phyloP scores from a whole-genome alignment of 2,888 invertebrate genomes.

The Chymomyza caudatula region DNA sequence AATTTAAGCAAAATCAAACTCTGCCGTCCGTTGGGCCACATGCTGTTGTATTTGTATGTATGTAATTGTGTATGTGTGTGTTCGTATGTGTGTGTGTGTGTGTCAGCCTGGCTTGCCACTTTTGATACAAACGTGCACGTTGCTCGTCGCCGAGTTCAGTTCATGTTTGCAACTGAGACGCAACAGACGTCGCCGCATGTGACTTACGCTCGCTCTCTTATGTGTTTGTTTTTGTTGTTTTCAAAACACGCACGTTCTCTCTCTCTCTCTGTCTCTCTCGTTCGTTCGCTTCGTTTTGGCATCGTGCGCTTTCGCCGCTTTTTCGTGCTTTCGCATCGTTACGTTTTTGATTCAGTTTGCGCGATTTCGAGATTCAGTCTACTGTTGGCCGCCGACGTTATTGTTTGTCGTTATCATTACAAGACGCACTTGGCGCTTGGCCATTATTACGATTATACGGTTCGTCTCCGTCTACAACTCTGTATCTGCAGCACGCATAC shows the following conservation, averaged over 20 bases:
- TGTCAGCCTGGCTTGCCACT: not conserved
- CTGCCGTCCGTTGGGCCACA: no score
- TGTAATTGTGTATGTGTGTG: not conserved
- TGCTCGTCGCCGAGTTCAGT: not conserved
- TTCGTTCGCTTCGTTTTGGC: not conserved
- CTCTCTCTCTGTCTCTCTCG: not conserved
- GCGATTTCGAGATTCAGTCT: conserved; percentile 5
- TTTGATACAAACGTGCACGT: not conserved
- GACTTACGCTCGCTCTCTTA: not conserved
- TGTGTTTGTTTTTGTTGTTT: not conserved
- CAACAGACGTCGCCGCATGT: not conserved
- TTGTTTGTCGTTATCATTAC: not conserved
- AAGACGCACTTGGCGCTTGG: not conserved
- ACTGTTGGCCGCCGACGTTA: conserved; percentile 2
- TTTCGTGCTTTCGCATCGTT: not conserved
- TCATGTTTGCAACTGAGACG: conserved; percentile 2
- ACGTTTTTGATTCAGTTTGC: conserved; percentile 9
- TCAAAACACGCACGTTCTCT: not conserved
- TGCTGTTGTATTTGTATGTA: not conserved
- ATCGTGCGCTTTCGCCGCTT: not conserved
- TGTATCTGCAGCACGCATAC: no score
- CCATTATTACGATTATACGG: no score
- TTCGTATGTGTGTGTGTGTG: not conserved
- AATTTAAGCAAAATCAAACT: no score
- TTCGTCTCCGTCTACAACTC: no score